Conservation (phyloP, 2,888 invertebrate species). For the Malthinus seriepunctatus region DNA sequence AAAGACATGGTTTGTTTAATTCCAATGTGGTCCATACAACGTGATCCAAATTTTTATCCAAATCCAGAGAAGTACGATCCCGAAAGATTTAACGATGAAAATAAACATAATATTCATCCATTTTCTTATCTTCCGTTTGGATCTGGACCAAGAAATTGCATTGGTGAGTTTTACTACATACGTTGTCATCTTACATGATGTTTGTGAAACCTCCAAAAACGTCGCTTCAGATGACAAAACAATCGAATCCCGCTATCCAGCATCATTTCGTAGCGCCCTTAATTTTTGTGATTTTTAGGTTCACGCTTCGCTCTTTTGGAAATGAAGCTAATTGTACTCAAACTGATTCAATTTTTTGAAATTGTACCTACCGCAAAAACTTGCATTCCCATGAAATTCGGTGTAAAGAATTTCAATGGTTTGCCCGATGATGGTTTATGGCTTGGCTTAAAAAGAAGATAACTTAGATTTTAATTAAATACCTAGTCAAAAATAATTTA, state of each 20-base stretch:
- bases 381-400: not conserved
- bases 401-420: not conserved
- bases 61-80: conserved; percentile 46
- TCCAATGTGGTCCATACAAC: conserved; percentile 39
- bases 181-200: no score
- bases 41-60: conserved; percentile 40
- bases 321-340: not conserved
- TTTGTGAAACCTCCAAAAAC: no score
- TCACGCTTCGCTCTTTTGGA: not conserved
- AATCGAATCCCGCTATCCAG: no score
- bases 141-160: conserved; percentile 65
- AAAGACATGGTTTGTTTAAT: conserved; percentile 32
- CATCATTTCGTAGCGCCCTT: not conserved
- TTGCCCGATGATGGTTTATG: not conserved
- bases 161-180: conserved; percentile 57
- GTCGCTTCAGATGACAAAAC: no score
- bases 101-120: conserved; percentile 52
- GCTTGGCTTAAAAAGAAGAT: not conserved
- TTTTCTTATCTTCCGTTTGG: conserved; percentile 49
- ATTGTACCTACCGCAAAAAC: not conserved
- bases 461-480: not conserved
- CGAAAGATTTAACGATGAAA: conserved; percentile 58
- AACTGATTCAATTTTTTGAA: not conserved
- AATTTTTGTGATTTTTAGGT: not conserved
- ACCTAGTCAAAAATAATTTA: no score